Base-by-base conservation (phyloP, 2,797 vertebrate genomes). In the Jordanella pulchra region DNA sequence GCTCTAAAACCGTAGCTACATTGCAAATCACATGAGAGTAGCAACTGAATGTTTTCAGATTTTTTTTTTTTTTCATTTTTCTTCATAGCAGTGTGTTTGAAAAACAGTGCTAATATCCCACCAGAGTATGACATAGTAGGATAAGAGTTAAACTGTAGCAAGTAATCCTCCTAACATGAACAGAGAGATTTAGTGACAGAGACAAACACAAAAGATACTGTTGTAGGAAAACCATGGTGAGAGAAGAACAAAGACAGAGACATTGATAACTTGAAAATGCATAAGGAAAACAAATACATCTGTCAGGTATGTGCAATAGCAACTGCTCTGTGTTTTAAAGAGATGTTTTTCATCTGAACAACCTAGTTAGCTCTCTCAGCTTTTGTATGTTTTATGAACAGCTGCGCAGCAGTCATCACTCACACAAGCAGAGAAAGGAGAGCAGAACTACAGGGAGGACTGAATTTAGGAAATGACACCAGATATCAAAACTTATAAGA, bases 111-210 rank as follows among this genome's bases (percentile, higher is more conserved):
- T 66, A 64, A n/a, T 61, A 28, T 50, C 30, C 32, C 53, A 47
- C 68, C 32, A 70, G 44, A 51, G 51, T 65, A 76, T 82, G 83
- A 75, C 60, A 84, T 42, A 75, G 17, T 76, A 80, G 30, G n/a
- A n/a, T n/a, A 78, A 12, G 58, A 67, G 76, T 14, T 25, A 74
- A 58, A 54, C 18, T 67, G 61, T 39, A 76, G 77, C 84, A 83
- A 75, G 30, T 28, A 83, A 74, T 76, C 70, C 54, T 88, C 81
- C 72, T 77, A 76, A 88, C 85, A 91, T 87, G 80, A 82, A 83
- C 81, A 55, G 35, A 13, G 70, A 84, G 85, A 89, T 87, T 86
- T 87, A 89, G 76, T 75, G 75, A 82, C 77, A 85, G 28, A 65
- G 53, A 80, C 47, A 18, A 85, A 88, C 39, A 55, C 67, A 75